These are phyloP conservation scores for Kryphioiulus occultus DNA, from an alignment of 2,888 invertebrate species.

Conservation along the genomic window DNA sequence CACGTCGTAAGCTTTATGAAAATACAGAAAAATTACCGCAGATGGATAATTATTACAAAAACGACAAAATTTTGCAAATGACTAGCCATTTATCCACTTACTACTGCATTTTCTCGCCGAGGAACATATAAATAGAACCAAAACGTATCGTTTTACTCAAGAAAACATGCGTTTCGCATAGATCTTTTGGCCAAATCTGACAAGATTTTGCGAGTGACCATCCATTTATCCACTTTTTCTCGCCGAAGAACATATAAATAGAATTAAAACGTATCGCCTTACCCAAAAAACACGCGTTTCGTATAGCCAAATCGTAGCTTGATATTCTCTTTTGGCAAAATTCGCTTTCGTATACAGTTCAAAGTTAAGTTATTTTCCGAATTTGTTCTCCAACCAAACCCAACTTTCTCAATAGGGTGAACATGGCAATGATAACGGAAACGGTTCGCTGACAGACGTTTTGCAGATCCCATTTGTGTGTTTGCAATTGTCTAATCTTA, in stretches of 20 bases:
- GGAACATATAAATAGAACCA: too few relatives aligned
- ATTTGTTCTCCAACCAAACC: background rate
- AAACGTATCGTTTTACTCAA: too few relatives aligned
- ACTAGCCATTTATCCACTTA: background rate
- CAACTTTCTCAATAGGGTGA: background rate
- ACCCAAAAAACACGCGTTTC: too few relatives aligned
- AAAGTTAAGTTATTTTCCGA: background rate
- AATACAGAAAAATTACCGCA: background rate
- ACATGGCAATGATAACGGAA: constrained; percentile 28
- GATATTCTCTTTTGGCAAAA: too few relatives aligned
- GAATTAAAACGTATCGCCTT: too few relatives aligned
- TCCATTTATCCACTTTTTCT: background rate
- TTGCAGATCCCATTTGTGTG: constrained; percentile 39
- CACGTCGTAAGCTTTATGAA: background rate
- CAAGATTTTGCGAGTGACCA: background rate
- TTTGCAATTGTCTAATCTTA: constrained; percentile 18
- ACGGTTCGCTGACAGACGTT: constrained; percentile 15
- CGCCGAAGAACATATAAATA: too few relatives aligned
- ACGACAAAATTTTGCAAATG: background rate
- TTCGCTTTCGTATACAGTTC: background rate
- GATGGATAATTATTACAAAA: background rate
- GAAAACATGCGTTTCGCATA: too few relatives aligned
- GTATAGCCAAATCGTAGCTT: too few relatives aligned
- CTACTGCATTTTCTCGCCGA: too few relatives aligned
- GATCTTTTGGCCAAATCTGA: background rate